These are phyloP conservation scores for Scortum barcoo DNA, from an alignment of 2,113 vertebrate species.

Conservation along the genomic window DNA sequence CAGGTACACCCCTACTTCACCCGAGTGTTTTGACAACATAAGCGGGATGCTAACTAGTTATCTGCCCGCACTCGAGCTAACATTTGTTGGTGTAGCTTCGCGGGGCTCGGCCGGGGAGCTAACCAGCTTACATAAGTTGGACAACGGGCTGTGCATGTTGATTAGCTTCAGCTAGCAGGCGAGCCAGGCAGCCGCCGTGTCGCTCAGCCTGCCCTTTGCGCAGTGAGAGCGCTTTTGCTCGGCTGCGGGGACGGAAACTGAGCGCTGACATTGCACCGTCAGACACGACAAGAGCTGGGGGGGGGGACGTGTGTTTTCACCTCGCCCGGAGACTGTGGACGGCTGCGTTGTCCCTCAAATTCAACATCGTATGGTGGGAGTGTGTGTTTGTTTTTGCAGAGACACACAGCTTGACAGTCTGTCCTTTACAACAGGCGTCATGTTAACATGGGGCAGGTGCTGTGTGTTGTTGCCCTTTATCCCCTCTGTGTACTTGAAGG, in stretches of 20 bases:
- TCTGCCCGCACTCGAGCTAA: neutral
- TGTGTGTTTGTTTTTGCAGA: no score
- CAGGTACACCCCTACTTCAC: conserved; percentile 6
- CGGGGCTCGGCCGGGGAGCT: conserved; percentile 47
- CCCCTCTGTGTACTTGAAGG: neutral
- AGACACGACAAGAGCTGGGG: neutral
- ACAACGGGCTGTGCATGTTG: conserved; percentile 80
- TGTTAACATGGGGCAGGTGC: conserved; percentile 22
- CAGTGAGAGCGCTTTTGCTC: neutral
- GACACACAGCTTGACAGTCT: no score
- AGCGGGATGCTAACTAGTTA: neutral
- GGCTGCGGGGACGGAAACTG: neutral
- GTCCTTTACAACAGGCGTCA: neutral
- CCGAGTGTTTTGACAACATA: conserved; percentile 23
- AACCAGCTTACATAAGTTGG: conserved; percentile 79
- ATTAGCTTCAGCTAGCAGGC: conserved; percentile 73
- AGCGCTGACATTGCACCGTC: neutral
- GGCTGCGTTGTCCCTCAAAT: conserved; percentile 33
- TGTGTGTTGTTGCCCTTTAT: neutral
- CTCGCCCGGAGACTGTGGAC: neutral
- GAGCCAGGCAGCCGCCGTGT: conserved; percentile 57
- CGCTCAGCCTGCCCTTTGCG: conserved; percentile 30
- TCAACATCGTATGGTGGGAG: neutral
- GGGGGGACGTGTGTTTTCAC: conserved; percentile 14
- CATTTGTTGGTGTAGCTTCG: neutral